Conservation (phyloP, 2,888 invertebrate genomes). For the Tenodera sinensis region DNA sequence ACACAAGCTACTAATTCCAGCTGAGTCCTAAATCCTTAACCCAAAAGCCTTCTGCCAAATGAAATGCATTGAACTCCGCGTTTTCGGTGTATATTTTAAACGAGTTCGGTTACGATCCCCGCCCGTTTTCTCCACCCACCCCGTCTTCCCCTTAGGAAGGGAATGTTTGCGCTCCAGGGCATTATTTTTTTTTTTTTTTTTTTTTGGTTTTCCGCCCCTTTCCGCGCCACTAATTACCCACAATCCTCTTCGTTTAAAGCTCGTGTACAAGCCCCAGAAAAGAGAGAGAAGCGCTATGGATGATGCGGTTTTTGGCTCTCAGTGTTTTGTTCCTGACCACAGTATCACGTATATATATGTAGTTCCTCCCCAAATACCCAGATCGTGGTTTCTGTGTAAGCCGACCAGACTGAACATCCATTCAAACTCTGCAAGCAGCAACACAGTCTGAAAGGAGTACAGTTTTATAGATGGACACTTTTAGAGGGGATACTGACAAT, state of each 20-base stretch:
- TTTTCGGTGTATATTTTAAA: constrained; percentile 16
- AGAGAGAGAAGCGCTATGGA: background rate
- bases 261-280: background rate
- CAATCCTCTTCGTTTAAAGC: constrained; percentile 13
- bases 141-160: constrained; percentile 9
- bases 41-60: background rate
- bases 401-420: background rate
- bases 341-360: background rate
- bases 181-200: background rate
- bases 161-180: background rate
- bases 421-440: background rate
- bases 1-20: background rate
- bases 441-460: background rate
- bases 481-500: background rate
- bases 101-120: background rate
- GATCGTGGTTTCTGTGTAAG: background rate
- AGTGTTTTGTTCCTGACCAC: background rate
- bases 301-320: background rate
- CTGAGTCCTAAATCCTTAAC: constrained; percentile 6
- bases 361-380: background rate
- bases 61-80: constrained; percentile 13
- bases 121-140: constrained; percentile 6
- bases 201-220: background rate
- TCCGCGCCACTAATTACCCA: constrained; percentile 3
- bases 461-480: background rate